A percentile compares a stretch with the other conserved stretches of the same genome.
These are phyloP conservation scores for Syrmaticus mikado DNA, from an alignment of 2,113 vertebrate species.

Conservation along the genomic window DNA sequence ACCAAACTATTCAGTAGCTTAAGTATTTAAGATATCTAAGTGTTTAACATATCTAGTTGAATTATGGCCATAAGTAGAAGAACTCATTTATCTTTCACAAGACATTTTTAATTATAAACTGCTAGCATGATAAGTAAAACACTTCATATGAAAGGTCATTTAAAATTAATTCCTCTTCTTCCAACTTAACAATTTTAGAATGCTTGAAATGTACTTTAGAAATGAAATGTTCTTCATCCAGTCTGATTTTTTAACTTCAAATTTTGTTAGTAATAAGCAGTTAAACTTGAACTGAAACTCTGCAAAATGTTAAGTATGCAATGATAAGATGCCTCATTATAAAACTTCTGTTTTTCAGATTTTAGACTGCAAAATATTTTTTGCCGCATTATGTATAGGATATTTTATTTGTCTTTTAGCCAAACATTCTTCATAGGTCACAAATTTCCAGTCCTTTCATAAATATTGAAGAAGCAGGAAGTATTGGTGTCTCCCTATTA, in stretches of 20 bases:
- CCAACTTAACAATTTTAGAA: neutral
- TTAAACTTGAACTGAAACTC: neutral
- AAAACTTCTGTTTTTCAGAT: neutral
- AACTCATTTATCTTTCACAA: neutral
- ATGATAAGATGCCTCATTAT: neutral
- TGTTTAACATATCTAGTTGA: neutral
- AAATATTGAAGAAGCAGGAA: neutral
- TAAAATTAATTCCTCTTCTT: neutral
- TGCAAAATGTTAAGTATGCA: neutral
- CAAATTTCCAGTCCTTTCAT: neutral
- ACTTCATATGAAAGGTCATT: neutral
- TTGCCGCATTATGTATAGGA: accelerated
- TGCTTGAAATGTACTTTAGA: neutral
- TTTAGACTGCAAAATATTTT: neutral
- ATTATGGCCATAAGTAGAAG: accelerated
- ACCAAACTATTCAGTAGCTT: neutral
- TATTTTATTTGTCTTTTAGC: neutral
- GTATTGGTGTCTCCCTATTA: neutral
- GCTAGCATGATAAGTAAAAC: neutral
- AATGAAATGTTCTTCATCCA: accelerated
- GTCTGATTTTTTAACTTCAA: neutral
- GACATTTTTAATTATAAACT: neutral
- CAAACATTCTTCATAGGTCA: neutral
- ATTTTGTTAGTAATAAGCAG: neutral
- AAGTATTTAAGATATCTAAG: neutral